Evolutionary conservation across 2,797 vertebrate genomes (phyloP).

Genomic region (Catamblyrhynchus diadema): DNA sequence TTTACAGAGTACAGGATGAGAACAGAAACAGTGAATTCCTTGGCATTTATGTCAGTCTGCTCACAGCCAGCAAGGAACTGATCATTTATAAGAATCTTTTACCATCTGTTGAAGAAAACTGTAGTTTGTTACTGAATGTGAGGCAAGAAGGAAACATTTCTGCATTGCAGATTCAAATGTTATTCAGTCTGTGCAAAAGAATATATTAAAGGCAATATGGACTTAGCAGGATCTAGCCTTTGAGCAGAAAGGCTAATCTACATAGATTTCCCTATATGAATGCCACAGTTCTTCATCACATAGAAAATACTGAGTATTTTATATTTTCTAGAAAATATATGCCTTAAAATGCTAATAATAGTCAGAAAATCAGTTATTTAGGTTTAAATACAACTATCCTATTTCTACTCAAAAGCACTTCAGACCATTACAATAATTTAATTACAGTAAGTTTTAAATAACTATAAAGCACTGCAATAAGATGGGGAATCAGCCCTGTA

Average conservation of each 20-base stretch:
- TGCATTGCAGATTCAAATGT: not conserved
- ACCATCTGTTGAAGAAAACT: constrained; percentile 50
- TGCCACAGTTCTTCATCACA: not conserved
- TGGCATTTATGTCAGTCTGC: constrained; percentile 51
- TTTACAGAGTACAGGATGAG: constrained; percentile 69
- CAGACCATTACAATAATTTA: not conserved
- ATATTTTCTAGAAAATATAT: not conserved
- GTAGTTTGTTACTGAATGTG: not conserved
- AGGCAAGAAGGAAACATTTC: not conserved
- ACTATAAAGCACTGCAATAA: not conserved
- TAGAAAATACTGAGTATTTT: not conserved
- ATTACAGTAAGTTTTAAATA: not conserved
- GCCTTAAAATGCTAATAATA: not conserved
- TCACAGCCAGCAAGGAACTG: constrained; percentile 49
- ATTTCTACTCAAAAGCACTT: not conserved
- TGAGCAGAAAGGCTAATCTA: not conserved
- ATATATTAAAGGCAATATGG: not conserved
- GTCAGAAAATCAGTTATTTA: not conserved
- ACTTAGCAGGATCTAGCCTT: not conserved
- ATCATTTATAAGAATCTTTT: constrained; percentile 48
- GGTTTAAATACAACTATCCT: not conserved
- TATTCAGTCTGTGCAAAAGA: not conserved
- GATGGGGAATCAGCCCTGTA: not conserved
- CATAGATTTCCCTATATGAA: not conserved
- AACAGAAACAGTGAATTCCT: constrained; percentile 67